A percentile compares a stretch with the other conserved stretches of the same genome.
These are phyloP conservation scores for Paramormyrops kingsleyae DNA, from an alignment of 2,113 vertebrate species.

Conservation along the genomic window DNA sequence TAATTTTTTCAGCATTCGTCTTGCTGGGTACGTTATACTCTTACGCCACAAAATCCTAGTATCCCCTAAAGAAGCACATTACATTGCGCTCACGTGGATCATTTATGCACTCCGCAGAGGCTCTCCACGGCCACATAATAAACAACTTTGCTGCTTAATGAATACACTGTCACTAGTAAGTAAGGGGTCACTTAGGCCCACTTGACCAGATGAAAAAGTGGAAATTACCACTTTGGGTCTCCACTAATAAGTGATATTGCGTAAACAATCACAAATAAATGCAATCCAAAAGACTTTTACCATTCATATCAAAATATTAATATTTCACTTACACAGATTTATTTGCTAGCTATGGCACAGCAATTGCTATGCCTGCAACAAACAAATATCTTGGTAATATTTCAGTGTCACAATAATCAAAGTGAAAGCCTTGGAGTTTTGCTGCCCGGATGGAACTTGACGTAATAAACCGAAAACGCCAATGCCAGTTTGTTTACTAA, in stretches of 20 bases:
- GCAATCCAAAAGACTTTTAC: neutral
- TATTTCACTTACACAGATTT: neutral
- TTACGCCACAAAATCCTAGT: neutral
- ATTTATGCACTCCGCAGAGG: neutral
- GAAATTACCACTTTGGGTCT: neutral
- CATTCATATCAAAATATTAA: neutral
- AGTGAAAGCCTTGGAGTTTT: neutral
- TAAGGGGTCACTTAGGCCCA: neutral
- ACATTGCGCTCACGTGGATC: neutral
- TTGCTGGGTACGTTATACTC: neutral
- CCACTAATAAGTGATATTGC: neutral
- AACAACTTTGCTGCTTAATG: slow-evolving; percentile 4
- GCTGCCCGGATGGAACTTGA: neutral
- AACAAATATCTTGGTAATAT: neutral
- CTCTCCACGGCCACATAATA: neutral
- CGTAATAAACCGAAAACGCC: neutral
- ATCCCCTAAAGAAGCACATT: neutral
- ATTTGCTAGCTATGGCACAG: neutral
- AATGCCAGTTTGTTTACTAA: neutral
- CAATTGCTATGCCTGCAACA: neutral
- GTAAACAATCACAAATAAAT: neutral
- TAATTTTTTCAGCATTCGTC: neutral
- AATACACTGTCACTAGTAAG: neutral
- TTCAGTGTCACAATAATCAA: neutral
- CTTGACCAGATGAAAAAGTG: neutral